Percentiles rank a stretch among this genome's conserved stretches.
Conservation (phyloP, 2,888 invertebrate genomes). For the Drosophila eohydei region DNA sequence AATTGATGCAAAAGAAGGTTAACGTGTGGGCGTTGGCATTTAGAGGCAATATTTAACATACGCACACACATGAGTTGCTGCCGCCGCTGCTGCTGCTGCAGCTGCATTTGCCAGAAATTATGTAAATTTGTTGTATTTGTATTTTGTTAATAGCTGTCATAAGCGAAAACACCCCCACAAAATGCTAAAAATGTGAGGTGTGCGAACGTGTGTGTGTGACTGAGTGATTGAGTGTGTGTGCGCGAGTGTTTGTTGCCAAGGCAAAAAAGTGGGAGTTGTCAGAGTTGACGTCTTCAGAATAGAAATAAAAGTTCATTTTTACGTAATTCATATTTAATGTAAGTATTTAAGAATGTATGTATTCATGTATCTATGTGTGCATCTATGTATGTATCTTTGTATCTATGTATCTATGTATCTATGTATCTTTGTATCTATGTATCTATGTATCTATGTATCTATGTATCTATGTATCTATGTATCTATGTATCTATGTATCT, state of each 20-base stretch:
- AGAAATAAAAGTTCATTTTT: not conserved
- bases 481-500: too few relatives aligned
- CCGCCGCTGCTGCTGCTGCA: slow-evolving; percentile 50
- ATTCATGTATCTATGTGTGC: too few relatives aligned
- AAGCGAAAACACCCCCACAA: slow-evolving; percentile 63
- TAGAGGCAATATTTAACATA: slow-evolving; percentile 48
- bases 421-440: too few relatives aligned
- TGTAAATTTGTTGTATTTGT: slow-evolving; percentile 53
- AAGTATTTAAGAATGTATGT: too few relatives aligned
- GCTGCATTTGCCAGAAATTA: slow-evolving; percentile 69
- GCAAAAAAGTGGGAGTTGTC: slow-evolving; percentile 47
- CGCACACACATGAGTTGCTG: not conserved
- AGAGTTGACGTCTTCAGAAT: slow-evolving; percentile 6
- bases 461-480: too few relatives aligned
- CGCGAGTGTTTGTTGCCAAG: slow-evolving; percentile 41
- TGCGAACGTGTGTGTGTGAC: slow-evolving; percentile 17
- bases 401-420: too few relatives aligned
- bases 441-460: too few relatives aligned
- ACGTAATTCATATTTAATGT: too few relatives aligned
- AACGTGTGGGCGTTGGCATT: slow-evolving; percentile 74
- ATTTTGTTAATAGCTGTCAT: slow-evolving; percentile 65
- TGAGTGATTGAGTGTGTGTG: slow-evolving; percentile 7
- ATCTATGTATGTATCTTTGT: too few relatives aligned
- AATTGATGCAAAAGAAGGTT: slow-evolving; percentile 71
- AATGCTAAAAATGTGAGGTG: slow-evolving; percentile 58